Evolutionary conservation across 2,888 invertebrate genomes (phyloP).

Genomic region (Helobdella robusta): DNA sequence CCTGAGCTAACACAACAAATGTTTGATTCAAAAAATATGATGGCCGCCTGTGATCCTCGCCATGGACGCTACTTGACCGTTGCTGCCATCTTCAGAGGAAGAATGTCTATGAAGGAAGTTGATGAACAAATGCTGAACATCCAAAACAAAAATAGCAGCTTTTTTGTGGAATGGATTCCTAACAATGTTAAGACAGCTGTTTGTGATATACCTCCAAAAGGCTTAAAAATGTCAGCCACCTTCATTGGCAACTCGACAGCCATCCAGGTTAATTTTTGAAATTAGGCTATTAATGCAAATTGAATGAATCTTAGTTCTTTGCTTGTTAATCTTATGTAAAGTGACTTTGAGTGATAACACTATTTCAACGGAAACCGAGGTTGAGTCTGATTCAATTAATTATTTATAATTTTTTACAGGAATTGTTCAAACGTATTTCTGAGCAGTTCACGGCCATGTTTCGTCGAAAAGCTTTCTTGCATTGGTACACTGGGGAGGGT

Average conservation of each 20-base stretch:
- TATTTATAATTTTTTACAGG: constrained; percentile 23
- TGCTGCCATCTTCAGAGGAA: constrained; percentile 52
- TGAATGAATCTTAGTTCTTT: no score
- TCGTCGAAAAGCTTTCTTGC: constrained; percentile 77
- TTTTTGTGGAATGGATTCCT: constrained; percentile 35
- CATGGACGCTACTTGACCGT: constrained; percentile 47
- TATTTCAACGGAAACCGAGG: no score
- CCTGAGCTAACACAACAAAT: constrained; percentile 54
- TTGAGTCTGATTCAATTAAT: not conserved
- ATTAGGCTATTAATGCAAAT: no score
- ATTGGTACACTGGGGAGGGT: constrained; percentile 95
- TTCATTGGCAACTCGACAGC: constrained; percentile 61
- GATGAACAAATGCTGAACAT: constrained; percentile 59
- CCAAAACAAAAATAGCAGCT: constrained; percentile 43
- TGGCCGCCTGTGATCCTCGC: constrained; percentile 42
- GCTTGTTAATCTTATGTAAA: not conserved
- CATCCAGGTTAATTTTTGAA: constrained; percentile 38
- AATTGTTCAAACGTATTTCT: constrained; percentile 45
- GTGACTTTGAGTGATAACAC: not conserved
- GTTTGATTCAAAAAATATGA: constrained; percentile 83
- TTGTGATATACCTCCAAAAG: constrained; percentile 61
- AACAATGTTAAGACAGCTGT: constrained; percentile 32
- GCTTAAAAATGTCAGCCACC: constrained; percentile 79
- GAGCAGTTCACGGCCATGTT: constrained; percentile 58
- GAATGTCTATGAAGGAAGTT: constrained; percentile 51